Evolutionary conservation across 1,140 invertebrate species (phyloP).

Genomic region (Aphelenchoides besseyi): DNA sequence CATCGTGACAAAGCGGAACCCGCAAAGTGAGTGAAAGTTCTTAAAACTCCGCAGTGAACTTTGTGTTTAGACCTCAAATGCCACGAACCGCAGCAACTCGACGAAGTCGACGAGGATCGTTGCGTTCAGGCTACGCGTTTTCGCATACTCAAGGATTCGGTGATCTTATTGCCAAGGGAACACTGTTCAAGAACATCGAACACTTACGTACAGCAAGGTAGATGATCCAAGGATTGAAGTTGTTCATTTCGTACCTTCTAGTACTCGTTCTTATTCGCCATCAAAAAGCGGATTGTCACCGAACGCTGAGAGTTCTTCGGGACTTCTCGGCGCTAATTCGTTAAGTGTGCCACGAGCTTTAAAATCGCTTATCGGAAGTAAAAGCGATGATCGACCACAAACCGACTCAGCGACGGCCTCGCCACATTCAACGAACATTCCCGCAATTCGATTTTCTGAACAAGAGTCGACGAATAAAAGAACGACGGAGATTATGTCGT

Average conservation of each 20-base stretch:
- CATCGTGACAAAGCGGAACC: slow-evolving; percentile 51
- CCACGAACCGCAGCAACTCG: slow-evolving; percentile 80
- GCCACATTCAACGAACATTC: slow-evolving; percentile 11
- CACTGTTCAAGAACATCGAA: slow-evolving; percentile 74
- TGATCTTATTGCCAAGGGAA: slow-evolving; percentile 91
- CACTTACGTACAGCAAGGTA: slow-evolving; percentile 42
- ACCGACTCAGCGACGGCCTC: neutral
- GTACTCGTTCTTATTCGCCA: slow-evolving; percentile 7
- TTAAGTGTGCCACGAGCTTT: slow-evolving; percentile 10
- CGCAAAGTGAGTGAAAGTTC: neutral
- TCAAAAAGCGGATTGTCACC: slow-evolving; percentile 9
- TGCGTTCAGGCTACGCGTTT: slow-evolving; percentile 95
- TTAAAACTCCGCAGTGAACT: too few species aligned
- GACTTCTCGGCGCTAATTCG: neutral
- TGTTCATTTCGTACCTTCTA: neutral
- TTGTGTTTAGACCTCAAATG: slow-evolving; percentile 67
- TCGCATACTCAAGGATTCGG: slow-evolving; percentile 96
- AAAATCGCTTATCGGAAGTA: neutral
- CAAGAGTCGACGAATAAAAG: slow-evolving; percentile 9
- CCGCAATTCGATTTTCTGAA: neutral
- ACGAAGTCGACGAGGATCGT: slow-evolving; percentile 75
- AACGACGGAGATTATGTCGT: neutral
- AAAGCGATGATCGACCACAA: neutral
- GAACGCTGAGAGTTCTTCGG: neutral
- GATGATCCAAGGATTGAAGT: neutral